Conservation (phyloP, 2,888 invertebrate species). For the Epistrophe grossulariae region DNA sequence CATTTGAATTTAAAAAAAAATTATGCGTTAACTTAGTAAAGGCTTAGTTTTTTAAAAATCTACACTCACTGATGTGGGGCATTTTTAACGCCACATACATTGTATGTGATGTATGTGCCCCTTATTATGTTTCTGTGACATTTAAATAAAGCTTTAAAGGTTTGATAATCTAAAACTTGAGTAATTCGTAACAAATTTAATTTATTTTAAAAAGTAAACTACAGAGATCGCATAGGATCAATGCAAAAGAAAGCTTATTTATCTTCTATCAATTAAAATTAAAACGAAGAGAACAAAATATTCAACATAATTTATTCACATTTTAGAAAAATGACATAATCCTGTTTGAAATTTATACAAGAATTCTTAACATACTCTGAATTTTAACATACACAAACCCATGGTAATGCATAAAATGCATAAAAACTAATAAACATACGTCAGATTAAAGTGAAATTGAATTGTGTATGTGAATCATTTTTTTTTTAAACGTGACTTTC, state of each 20-base stretch:
- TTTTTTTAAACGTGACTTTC: not conserved
- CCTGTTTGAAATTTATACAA: slow-evolving; percentile 4
- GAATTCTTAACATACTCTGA: not conserved
- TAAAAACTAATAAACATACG: not conserved
- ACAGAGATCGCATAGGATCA: no score
- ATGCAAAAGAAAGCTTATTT: not conserved
- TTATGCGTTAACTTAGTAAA: no score
- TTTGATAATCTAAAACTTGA: no score
- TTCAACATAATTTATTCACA: not conserved
- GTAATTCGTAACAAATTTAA: no score
- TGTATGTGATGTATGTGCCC: no score
- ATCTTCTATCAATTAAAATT: not conserved
- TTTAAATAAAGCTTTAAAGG: no score
- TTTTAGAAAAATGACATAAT: slow-evolving; percentile 20
- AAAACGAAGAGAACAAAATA: not conserved
- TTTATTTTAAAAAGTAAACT: no score
- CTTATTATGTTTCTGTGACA: no score
- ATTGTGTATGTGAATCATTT: not conserved
- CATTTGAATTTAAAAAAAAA: no score
- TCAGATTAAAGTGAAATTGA: not conserved
- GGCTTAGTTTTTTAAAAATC: no score
- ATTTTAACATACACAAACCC: not conserved
- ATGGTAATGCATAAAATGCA: not conserved
- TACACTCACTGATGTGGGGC: no score
- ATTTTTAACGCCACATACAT: no score